Percentiles rank a stretch among this genome's conserved stretches.
phyloP scores from a whole-genome alignment of 2,888 invertebrate species.

The Caenorhabditis japonica region DNA sequence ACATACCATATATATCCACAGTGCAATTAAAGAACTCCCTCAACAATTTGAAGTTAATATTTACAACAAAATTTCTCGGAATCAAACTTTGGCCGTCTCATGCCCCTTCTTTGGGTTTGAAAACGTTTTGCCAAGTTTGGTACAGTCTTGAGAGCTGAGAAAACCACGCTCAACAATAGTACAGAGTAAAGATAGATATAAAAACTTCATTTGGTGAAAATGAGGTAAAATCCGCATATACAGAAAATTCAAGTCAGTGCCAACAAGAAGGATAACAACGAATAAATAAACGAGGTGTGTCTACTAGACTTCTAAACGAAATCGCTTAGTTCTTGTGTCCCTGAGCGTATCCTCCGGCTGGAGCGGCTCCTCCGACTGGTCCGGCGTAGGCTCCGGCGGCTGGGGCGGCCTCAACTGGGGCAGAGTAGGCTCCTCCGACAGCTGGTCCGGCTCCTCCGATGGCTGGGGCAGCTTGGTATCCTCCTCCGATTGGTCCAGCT shows the following conservation, averaged over 20 bases:
- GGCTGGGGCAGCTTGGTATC: conserved; percentile 42
- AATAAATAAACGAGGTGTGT: conserved; percentile 37
- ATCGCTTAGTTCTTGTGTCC: conserved; percentile 37
- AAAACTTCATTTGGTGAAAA: conserved; percentile 16
- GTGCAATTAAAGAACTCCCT: too few relatives aligned
- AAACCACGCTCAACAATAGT: too few relatives aligned
- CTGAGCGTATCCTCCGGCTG: conserved; percentile 45
- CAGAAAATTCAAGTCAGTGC: conserved; percentile 5
- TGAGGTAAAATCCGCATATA: conserved; percentile 29
- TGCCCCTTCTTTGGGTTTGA: too few relatives aligned
- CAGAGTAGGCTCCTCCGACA: conserved; percentile 30
- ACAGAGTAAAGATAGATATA: too few relatives aligned
- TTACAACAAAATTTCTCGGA: too few relatives aligned
- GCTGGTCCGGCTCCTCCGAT: conserved; percentile 27
- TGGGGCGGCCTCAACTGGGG: conserved; percentile 39
- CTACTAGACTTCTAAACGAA: too few relatives aligned
- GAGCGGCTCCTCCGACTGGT: conserved; percentile 31
- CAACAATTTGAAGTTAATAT: too few relatives aligned
- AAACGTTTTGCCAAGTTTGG: too few relatives aligned
- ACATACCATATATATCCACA: too few relatives aligned
- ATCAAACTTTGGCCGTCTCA: too few relatives aligned
- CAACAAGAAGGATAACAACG: conserved; percentile 29
- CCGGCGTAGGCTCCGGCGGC: conserved; percentile 29
- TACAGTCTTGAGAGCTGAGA: too few relatives aligned
- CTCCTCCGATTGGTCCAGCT: conserved; percentile 47